Evolutionary conservation across 2,797 vertebrate species (phyloP), one percentile per base, ranked within the genome.

Genomic region (Diplodus puntazzo): DNA sequence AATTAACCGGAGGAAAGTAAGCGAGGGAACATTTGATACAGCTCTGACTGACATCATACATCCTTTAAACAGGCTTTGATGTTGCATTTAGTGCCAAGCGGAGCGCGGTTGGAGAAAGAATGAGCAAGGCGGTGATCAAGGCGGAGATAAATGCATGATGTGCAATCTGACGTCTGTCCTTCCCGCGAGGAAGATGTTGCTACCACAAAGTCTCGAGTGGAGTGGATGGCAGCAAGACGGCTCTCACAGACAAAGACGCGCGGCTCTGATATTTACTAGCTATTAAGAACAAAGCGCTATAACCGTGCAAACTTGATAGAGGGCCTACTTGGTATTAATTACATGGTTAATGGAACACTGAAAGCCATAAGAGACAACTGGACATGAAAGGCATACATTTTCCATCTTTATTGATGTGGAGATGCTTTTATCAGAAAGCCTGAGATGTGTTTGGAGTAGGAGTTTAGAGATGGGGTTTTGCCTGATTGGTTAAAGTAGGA

Each of bases 271-370:
- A 92, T 94, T 92, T 94, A 90, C 86, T 84, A 87, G 92, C 92
- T 91, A 91, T 92, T 83, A 92, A 92, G 91, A 95, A 95, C 94
- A 95, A 96, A 96, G 95, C 80, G 2, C 2, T 66, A 87, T 39
- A 87, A 89, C 89, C 84, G 77, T 78, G 82, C 80, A 93, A 95
- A 95, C 91, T 95, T 94, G 92, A 96, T 94, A 91, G 94, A 91
- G 90, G 81, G 90, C 92, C 93, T 94, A 86, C 94, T 95, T 92
- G 78, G 88, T 94, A 94, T 95, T 96, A 96, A 96, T 96, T 95
- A 95, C 94, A 85, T 85, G 87, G 94, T 95, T 95, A 95, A 96
- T 96, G 95, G 94, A 95, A 87, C 88, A 89, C 90, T 94, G 91
- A 95, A 94, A 90, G 93, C 92, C 81, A 82, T 85, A 86, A 90